Conservation (phyloP, 2,797 vertebrate genomes). For the Acomys russatus region DNA sequence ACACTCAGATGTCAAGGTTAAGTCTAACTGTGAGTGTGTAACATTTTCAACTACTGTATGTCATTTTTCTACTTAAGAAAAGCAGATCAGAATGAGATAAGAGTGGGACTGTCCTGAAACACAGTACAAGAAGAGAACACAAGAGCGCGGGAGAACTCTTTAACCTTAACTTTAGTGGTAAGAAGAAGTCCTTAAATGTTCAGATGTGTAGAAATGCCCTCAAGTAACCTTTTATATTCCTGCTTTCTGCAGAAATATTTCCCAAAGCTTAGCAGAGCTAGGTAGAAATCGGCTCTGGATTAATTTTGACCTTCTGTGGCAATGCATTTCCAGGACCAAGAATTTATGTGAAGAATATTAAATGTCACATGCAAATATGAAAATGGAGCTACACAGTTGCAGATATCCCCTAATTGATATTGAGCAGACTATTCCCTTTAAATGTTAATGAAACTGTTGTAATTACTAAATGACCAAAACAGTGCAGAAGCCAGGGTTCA, state of each 20-base stretch:
- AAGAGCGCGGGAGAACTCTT: constrained; percentile 65
- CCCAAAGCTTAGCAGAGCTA: constrained; percentile 81
- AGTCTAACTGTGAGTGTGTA: constrained; percentile 66
- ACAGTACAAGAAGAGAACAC: constrained; percentile 47
- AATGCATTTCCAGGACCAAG: constrained; percentile 86
- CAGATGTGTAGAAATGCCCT: constrained; percentile 61
- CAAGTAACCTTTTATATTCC: constrained; percentile 79
- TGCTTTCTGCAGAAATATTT: constrained; percentile 78
- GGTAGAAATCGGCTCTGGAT: constrained; percentile 82
- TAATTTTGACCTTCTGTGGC: constrained; percentile 87
- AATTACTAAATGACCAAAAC: constrained; percentile 91
- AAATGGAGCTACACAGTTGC: constrained; percentile 85
- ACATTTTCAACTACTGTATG: constrained; percentile 77
- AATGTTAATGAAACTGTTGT: constrained; percentile 92
- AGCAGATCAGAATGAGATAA: constrained; percentile 76
- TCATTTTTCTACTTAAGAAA: constrained; percentile 75
- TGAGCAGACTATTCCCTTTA: constrained; percentile 89
- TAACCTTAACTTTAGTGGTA: constrained; percentile 79
- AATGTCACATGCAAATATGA: constrained; percentile 91
- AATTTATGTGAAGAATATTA: constrained; percentile 88
- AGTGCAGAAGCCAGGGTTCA: constrained; percentile 87
- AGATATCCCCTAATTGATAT: constrained; percentile 88
- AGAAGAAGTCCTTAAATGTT: constrained; percentile 77
- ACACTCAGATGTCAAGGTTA: constrained; percentile 71
- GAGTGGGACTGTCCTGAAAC: constrained; percentile 69